Evolutionary conservation across 2,888 invertebrate genomes (phyloP).

Genomic region (Drosophila putrida): DNA sequence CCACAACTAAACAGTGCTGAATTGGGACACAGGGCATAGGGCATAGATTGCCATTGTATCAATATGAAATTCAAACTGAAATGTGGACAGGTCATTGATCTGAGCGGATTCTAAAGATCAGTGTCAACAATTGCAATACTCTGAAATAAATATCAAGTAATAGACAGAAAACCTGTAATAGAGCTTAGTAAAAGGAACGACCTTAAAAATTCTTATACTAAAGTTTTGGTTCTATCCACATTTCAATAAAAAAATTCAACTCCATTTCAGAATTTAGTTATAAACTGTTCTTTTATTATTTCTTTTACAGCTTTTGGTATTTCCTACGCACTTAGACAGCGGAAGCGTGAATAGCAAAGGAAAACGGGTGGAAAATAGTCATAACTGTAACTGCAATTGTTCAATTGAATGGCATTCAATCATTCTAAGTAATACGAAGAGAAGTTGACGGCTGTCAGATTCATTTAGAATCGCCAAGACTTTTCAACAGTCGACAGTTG

Average conservation of each 20-base stretch:
- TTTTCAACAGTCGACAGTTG: slow-evolving; percentile 3
- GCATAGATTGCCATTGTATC: slow-evolving; percentile 6
- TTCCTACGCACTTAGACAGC: neutral
- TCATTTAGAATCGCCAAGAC: slow-evolving; percentile 38
- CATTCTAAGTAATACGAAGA: slow-evolving; percentile 5
- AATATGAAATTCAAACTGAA: slow-evolving; percentile 13
- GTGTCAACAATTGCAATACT: neutral
- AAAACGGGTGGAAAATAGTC: neutral
- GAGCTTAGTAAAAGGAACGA: no score
- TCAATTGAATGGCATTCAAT: slow-evolving; percentile 18
- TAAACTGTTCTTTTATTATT: neutral
- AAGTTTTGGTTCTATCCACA: no score
- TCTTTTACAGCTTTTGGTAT: no score
- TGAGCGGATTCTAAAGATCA: slow-evolving; percentile 7
- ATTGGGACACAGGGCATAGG: slow-evolving; percentile 5
- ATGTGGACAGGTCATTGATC: neutral
- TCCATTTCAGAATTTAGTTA: neutral
- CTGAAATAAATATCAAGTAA: neutral
- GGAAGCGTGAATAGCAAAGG: neutral
- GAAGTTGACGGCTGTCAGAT: slow-evolving; percentile 12
- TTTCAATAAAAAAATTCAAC: no score
- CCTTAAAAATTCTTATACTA: no score
- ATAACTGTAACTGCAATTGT: slow-evolving; percentile 25
- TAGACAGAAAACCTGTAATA: no score
- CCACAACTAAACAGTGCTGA: slow-evolving; percentile 14